A percentile compares a stretch with the other conserved stretches of the same genome.
Conservation (phyloP, 1,140 invertebrate genomes). For the Drosophila kurseongensis region DNA sequence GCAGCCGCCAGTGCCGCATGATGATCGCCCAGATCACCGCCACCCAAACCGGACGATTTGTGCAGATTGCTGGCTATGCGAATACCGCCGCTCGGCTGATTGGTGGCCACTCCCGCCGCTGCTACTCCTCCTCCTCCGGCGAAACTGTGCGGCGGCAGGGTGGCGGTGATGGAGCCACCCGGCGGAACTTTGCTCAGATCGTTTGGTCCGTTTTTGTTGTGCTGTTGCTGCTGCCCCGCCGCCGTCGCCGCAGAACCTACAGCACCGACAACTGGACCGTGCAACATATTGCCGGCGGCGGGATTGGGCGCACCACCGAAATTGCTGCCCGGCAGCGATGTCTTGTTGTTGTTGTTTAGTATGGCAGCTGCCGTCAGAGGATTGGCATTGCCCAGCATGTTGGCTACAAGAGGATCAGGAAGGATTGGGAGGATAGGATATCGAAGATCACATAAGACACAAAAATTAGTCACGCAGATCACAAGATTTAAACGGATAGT, state of each 20-base stretch:
- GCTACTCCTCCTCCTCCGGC: constrained; percentile 9
- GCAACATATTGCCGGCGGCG: constrained; percentile 22
- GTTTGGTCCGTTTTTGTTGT: constrained; percentile 69
- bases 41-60: constrained; percentile 48
- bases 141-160: constrained; percentile 35
- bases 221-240: constrained; percentile 26
- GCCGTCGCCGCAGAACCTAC: constrained; percentile 11
- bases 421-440: not conserved
- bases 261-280: constrained; percentile 18
- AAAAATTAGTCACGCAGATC: constrained; percentile 39
- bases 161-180: constrained; percentile 23
- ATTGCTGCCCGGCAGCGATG: constrained; percentile 43
- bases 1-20: constrained; percentile 63
- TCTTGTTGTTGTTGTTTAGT: constrained; percentile 75
- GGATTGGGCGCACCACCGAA: constrained; percentile 21
- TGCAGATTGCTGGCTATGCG: constrained; percentile 82
- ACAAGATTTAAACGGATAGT: not conserved
- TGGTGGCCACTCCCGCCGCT: constrained; percentile 15
- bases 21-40: constrained; percentile 63
- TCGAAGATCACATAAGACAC: constrained; percentile 1
- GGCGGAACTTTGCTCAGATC: constrained; percentile 40
- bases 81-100: constrained; percentile 63
- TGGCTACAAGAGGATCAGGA: constrained; percentile 39
- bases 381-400: constrained; percentile 58
- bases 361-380: constrained; percentile 65